A percentile compares a stretch with the other conserved stretches of the same genome.
Evolutionary conservation across 2,797 vertebrate genomes (phyloP).

Genomic region (Eulemur rubriventer): DNA sequence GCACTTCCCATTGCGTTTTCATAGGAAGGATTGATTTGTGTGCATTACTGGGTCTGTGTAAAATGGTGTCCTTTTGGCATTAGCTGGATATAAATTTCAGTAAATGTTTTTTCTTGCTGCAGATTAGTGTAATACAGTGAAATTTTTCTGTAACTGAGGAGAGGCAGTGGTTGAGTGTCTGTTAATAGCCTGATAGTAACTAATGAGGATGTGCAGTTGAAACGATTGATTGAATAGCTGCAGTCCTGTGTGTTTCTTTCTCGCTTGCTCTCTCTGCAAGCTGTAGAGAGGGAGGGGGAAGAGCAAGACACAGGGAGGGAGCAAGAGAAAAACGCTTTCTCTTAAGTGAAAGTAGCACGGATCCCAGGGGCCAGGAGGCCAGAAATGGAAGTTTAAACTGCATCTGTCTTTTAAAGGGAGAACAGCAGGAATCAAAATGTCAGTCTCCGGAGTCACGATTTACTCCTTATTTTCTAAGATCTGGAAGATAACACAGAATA

Average conservation of each 20-base stretch:
- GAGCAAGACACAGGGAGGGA: slow-evolving; percentile 70
- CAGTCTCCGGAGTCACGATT: slow-evolving; percentile 80
- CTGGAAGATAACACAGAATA: slow-evolving; percentile 84
- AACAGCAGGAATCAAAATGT: slow-evolving; percentile 82
- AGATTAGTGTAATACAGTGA: slow-evolving; percentile 75
- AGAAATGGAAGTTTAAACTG: slow-evolving; percentile 83
- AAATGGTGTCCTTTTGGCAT: slow-evolving; percentile 80
- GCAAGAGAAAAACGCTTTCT: slow-evolving; percentile 79
- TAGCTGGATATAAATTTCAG: slow-evolving; percentile 74
- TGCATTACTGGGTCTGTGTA: slow-evolving; percentile 57
- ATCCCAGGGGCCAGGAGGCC: slow-evolving; percentile 84
- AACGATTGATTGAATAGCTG: slow-evolving; percentile 95
- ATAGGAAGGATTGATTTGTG: slow-evolving; percentile 51
- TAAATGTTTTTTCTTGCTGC: slow-evolving; percentile 72
- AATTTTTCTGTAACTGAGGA: slow-evolving; percentile 78
- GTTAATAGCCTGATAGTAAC: slow-evolving; percentile 90
- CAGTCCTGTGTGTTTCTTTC: slow-evolving; percentile 85
- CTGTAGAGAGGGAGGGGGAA: slow-evolving; percentile 82
- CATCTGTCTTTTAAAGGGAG: slow-evolving; percentile 80
- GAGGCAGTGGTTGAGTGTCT: slow-evolving; percentile 81
- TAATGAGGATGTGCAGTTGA: slow-evolving; percentile 90
- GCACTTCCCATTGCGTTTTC: slow-evolving; percentile 71
- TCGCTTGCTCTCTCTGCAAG: slow-evolving; percentile 80
- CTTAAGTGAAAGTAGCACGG: slow-evolving; percentile 85
- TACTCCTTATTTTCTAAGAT: slow-evolving; percentile 76